Conservation (phyloP, 2,888 invertebrate species). For the Harpagoxenus sublaevis region DNA sequence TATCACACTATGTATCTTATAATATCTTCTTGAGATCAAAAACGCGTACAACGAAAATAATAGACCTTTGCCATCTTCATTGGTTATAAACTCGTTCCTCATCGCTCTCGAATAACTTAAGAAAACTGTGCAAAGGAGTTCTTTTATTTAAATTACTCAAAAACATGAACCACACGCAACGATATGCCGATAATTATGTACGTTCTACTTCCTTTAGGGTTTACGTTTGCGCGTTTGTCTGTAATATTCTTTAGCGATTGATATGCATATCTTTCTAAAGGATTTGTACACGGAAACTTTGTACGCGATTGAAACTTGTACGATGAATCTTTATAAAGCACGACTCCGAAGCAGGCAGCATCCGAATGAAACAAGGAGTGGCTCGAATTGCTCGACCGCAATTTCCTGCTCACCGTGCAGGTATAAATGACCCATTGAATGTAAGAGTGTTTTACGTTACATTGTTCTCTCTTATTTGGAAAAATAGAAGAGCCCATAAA, state of each 20-base stretch:
- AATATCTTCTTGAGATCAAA: not conserved
- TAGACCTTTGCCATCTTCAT: not conserved
- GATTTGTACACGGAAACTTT: not conserved
- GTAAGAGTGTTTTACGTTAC: conserved; percentile 21
- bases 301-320: not conserved
- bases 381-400: conserved; percentile 12
- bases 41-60: not conserved
- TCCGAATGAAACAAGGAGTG: conserved; percentile 47
- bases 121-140: not conserved
- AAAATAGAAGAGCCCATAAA: not conserved
- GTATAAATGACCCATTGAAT: conserved; percentile 48
- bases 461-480: conserved; percentile 29
- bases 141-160: not conserved
- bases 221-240: not conserved
- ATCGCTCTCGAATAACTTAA: not conserved
- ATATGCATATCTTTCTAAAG: not conserved
- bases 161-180: not conserved
- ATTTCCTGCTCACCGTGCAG: conserved; percentile 41
- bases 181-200: not conserved
- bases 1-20: not conserved
- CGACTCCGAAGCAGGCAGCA: conserved; percentile 17
- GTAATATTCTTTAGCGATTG: not conserved
- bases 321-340: not conserved
- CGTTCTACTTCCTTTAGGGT: not conserved
- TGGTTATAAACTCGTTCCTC: not conserved